These are phyloP conservation scores for Phylloscopus collybita DNA, from an alignment of 2,797 vertebrate genomes.

Conservation along the genomic window DNA sequence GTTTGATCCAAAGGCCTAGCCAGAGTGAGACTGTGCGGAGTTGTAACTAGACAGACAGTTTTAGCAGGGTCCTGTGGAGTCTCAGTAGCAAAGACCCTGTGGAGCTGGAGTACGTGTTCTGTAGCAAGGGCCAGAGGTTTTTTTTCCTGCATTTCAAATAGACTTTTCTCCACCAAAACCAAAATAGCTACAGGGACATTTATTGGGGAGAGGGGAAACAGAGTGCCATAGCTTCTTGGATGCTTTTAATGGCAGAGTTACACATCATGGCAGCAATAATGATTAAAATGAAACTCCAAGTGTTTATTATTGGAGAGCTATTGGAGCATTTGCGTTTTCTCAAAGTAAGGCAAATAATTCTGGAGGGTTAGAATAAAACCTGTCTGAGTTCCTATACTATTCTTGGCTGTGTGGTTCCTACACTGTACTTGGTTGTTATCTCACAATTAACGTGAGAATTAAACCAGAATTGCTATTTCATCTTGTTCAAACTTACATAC, in stretches of 20 bases:
- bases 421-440: not conserved
- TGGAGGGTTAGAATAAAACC: not conserved
- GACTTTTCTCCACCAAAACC: slow-evolving; percentile 16
- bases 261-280: not conserved
- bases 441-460: slow-evolving; percentile 24
- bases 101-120: slow-evolving; percentile 63
- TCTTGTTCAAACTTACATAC: not conserved
- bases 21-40: slow-evolving; percentile 68
- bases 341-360: not conserved
- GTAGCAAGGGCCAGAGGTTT: slow-evolving; percentile 59
- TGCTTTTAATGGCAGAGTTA: slow-evolving; percentile 23
- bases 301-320: slow-evolving; percentile 36
- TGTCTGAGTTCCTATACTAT: not conserved
- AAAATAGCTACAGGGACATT: slow-evolving; percentile 39
- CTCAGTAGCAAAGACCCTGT: slow-evolving; percentile 67
- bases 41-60: slow-evolving; percentile 75
- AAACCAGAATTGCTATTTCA: slow-evolving; percentile 20
- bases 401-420: not conserved
- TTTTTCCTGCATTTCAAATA: slow-evolving; percentile 68
- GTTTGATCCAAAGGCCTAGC: slow-evolving; percentile 80
- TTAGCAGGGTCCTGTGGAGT: slow-evolving; percentile 75
- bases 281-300: not conserved
- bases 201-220: not conserved
- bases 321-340: not conserved
- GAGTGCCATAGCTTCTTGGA: slow-evolving; percentile 30